Evolutionary conservation across 2,797 vertebrate species (phyloP), one percentile per base, ranked within the genome.

Genomic region (Sparus aurata): DNA sequence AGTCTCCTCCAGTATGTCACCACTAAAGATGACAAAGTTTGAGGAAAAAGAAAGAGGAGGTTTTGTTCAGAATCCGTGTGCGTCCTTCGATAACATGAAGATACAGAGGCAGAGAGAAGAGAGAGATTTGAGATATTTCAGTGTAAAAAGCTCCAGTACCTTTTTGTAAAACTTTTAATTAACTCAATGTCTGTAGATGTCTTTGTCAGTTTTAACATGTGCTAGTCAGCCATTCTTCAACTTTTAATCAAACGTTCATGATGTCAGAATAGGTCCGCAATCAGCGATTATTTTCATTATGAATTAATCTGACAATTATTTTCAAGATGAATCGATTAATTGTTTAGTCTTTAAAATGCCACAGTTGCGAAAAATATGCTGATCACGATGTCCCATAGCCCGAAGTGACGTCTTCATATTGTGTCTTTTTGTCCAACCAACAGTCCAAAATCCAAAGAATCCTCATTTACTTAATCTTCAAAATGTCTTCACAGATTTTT

Each of bases 1-100:
- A 45, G 38, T 41, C 27, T 69, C 46, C 45, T 79, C 49, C 58
- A 25, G 22, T 68, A 58, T 75, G 55, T 79, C 72, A 58, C 2
- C 53, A 53, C 20, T 60, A 34, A 59, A 73, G 55, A 79, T 0
- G 4, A 23, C 25, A 47, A 57, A 13, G 22, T 63, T 69, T 72
- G 47, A 41, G 65, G 54, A 69, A 74, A 38, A 58, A 30, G 61
- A 38, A 30, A 12, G 34, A 18, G 59, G 55, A 61, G 55, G 20
- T 71, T 41, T 65, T 66, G 15, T 57, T 63, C 30, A 17, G 18
- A 77, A 64, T 53, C 12, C 5, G 17, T 38, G 11, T 47, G 34
- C 15, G 8, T 75, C 43, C 23, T 67, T 74, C 20, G 3, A 53
- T 59, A 59, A 45, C 12, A 38, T 8, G 22, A 20, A 46, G 25